A percentile compares a stretch with the other conserved stretches of the same genome.
Evolutionary conservation across 2,797 vertebrate genomes (phyloP).

Genomic region (Enteromius afrohamiltoni): DNA sequence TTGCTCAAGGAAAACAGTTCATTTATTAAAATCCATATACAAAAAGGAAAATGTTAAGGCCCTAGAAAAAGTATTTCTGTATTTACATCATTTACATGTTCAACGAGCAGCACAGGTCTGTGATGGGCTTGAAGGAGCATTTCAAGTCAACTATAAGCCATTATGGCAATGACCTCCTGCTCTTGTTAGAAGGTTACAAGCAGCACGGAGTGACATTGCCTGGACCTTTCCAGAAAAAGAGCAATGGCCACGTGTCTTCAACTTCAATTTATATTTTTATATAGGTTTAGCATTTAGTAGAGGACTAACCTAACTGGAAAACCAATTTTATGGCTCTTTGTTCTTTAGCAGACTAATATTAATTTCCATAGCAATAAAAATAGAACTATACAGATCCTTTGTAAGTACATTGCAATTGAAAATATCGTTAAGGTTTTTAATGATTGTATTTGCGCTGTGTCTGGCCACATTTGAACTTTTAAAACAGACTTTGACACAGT

Average conservation of each 20-base stretch:
- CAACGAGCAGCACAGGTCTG: conserved; percentile 35
- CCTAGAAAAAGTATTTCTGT: conserved; percentile 77
- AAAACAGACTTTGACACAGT: conserved; percentile 28
- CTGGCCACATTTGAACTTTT: conserved; percentile 43
- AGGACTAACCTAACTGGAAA: conserved; percentile 29
- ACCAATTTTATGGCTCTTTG: conserved; percentile 18
- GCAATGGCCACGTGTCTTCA: conserved; percentile 5
- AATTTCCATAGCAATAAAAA: conserved; percentile 60
- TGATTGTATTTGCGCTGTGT: conserved; percentile 66
- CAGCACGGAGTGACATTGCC: background rate
- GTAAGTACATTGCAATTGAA: conserved; percentile 35
- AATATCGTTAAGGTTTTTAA: conserved; percentile 46
- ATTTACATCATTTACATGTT: conserved; percentile 71
- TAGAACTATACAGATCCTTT: conserved; percentile 62
- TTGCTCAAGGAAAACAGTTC: conserved; percentile 65
- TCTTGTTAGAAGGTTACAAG: conserved; percentile 22
- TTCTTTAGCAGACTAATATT: conserved; percentile 43
- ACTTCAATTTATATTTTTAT: conserved; percentile 11
- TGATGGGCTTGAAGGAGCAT: conserved; percentile 27
- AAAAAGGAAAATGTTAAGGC: conserved; percentile 74
- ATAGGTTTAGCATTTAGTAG: conserved; percentile 7
- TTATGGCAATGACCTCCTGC: background rate
- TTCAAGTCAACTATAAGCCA: background rate
- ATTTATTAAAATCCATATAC: conserved; percentile 80
- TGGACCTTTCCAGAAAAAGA: background rate